Conservation (phyloP, 2,888 invertebrate species). For the Fragum sueziense region DNA sequence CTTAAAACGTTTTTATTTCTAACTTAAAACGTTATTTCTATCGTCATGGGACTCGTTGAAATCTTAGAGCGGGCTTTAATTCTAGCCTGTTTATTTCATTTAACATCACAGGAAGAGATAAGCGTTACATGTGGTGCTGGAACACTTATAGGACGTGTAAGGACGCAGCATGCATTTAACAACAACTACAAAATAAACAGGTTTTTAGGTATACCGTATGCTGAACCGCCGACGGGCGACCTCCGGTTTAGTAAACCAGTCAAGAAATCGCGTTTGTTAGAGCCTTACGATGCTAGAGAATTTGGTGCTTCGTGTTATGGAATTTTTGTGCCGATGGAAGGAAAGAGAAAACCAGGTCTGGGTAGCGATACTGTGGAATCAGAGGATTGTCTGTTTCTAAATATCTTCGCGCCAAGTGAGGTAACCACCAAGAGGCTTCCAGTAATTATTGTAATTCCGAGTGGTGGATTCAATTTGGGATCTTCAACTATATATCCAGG, state of each 20-base stretch:
- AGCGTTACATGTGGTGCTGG: constrained; percentile 1
- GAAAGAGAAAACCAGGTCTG: constrained; percentile 7
- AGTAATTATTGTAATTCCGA: constrained; percentile 95
- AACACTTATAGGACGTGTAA: constrained; percentile 11
- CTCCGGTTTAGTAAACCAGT: constrained; percentile 31
- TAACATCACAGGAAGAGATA: not conserved
- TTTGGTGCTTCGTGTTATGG: constrained; percentile 26
- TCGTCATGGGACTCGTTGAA: not conserved
- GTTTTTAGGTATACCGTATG: constrained; percentile 38
- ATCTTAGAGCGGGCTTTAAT: not conserved
- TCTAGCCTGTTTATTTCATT: not conserved
- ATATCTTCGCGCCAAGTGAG: constrained; percentile 92
- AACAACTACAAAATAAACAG: not conserved
- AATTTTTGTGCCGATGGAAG: constrained; percentile 18
- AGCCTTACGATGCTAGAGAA: constrained; percentile 24
- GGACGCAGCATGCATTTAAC: not conserved
- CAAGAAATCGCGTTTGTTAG: constrained; percentile 12
- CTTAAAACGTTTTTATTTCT: no score
- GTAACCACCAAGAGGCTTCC: constrained; percentile 84
- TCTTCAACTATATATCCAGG: constrained; percentile 88
- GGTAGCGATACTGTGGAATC: not conserved
- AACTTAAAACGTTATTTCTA: no score
- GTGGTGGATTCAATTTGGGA: constrained; percentile 96
- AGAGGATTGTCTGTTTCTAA: constrained; percentile 97
- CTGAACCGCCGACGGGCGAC: constrained; percentile 33